Percentiles rank a stretch among this genome's conserved stretches.
These are phyloP conservation scores for Ochotona curzoniae DNA, from an alignment of 2,113 vertebrate genomes.

Conservation along the genomic window DNA sequence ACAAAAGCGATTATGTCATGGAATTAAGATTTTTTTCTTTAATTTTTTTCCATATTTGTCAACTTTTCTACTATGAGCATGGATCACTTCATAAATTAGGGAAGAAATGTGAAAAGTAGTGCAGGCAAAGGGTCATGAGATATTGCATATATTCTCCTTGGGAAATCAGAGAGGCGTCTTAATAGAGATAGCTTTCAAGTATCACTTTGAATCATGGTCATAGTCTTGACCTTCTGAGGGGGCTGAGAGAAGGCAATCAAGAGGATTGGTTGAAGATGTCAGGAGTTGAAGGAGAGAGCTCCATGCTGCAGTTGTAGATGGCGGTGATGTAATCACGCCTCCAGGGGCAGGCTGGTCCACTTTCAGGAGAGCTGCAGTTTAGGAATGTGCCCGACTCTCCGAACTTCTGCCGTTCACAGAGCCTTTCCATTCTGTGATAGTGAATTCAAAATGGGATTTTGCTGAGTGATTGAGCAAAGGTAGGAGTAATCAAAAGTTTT, in stretches of 20 bases:
- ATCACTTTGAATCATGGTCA: slow-evolving; percentile 25
- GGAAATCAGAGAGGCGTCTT: slow-evolving; percentile 19
- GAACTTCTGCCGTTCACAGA: not conserved
- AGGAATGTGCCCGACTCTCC: not conserved
- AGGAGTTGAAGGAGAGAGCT: slow-evolving; percentile 27
- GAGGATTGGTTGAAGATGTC: not conserved
- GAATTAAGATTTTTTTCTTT: slow-evolving; percentile 43
- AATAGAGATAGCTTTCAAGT: not conserved
- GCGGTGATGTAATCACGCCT: not conserved
- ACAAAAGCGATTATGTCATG: slow-evolving; percentile 49
- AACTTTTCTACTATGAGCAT: slow-evolving; percentile 34
- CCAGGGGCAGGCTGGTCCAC: not conserved
- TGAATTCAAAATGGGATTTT: slow-evolving; percentile 26
- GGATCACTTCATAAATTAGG: slow-evolving; percentile 49
- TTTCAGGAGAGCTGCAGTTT: slow-evolving; percentile 35
- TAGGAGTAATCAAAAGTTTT: slow-evolving; percentile 43
- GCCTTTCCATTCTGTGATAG: not conserved
- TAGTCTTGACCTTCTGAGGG: slow-evolving; percentile 15
- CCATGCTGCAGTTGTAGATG: slow-evolving; percentile 9
- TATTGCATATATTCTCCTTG: slow-evolving; percentile 27
- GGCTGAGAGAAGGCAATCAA: not conserved
- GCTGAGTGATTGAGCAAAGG: slow-evolving; percentile 38
- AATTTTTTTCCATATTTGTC: slow-evolving; percentile 64
- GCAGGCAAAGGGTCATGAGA: not conserved
- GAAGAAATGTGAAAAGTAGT: slow-evolving; percentile 17